Evolutionary conservation across 2,888 invertebrate species (phyloP).

Genomic region (Thymelicus acteon): DNA sequence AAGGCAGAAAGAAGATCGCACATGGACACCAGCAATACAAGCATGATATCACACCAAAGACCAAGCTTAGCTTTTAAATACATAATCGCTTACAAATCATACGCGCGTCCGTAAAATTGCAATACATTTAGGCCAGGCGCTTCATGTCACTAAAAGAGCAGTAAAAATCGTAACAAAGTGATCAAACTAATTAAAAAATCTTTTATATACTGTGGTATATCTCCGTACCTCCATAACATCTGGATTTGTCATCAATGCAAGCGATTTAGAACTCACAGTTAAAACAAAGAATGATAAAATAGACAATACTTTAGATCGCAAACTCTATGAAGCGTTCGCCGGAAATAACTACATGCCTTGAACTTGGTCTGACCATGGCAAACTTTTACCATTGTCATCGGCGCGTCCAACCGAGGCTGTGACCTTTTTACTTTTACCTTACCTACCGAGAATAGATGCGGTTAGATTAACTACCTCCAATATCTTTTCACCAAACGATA

Average conservation of each 20-base stretch:
- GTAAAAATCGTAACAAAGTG: no score
- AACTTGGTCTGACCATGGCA: slow-evolving; percentile 39
- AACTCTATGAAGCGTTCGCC: slow-evolving; percentile 42
- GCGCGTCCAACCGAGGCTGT: background rate
- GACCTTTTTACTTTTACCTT: slow-evolving; percentile 11
- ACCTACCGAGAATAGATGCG: background rate
- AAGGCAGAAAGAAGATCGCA: no score
- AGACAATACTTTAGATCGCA: slow-evolving; percentile 38
- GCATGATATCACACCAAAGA: no score
- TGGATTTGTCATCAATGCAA: background rate
- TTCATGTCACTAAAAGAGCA: no score
- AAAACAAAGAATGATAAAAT: slow-evolving; percentile 36
- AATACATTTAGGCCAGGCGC: no score
- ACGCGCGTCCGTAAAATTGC: no score
- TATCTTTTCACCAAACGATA: background rate
- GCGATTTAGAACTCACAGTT: background rate
- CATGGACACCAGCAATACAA: no score
- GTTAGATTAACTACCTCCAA: background rate
- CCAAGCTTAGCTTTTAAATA: no score
- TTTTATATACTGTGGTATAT: no score
- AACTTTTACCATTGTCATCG: slow-evolving; percentile 28
- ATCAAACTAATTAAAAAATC: no score
- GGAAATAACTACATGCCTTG: slow-evolving; percentile 42
- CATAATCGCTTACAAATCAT: no score
- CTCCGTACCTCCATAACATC: no score